Evolutionary conservation across 2,797 vertebrate species (phyloP).

Genomic region (Chlorospingus flavigularis): DNA sequence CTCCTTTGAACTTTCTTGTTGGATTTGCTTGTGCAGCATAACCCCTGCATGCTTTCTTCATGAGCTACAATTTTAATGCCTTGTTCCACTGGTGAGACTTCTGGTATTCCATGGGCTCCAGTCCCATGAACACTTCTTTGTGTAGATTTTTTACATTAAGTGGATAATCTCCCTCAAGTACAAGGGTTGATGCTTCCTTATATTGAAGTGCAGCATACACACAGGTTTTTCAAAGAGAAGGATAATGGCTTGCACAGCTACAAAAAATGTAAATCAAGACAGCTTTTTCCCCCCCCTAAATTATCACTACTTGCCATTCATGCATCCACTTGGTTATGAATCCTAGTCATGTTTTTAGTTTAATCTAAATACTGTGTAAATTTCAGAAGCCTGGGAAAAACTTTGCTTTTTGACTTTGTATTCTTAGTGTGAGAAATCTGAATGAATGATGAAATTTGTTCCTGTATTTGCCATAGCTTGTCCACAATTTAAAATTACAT

Average conservation of each 20-base stretch:
- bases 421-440: not conserved
- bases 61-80: not conserved
- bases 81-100: not conserved
- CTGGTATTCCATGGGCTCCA: not conserved
- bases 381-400: not conserved
- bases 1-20: not conserved
- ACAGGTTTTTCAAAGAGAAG: not conserved
- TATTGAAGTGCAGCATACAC: not conserved
- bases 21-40: not conserved
- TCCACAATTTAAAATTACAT: not conserved
- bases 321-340: not conserved
- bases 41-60: not conserved
- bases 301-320: not conserved
- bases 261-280: not conserved
- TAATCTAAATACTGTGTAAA: not conserved
- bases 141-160: not conserved
- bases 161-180: not conserved
- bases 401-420: not conserved
- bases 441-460: not conserved
- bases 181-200: not conserved
- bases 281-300: not conserved
- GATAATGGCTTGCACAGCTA: not conserved
- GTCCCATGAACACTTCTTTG: accelerated
- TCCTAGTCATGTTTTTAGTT: not conserved
- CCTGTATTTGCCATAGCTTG: not conserved